A percentile compares a stretch with the other conserved stretches of the same genome.
Conservation (phyloP, 2,113 vertebrate genomes). For the Malurus elegans region DNA sequence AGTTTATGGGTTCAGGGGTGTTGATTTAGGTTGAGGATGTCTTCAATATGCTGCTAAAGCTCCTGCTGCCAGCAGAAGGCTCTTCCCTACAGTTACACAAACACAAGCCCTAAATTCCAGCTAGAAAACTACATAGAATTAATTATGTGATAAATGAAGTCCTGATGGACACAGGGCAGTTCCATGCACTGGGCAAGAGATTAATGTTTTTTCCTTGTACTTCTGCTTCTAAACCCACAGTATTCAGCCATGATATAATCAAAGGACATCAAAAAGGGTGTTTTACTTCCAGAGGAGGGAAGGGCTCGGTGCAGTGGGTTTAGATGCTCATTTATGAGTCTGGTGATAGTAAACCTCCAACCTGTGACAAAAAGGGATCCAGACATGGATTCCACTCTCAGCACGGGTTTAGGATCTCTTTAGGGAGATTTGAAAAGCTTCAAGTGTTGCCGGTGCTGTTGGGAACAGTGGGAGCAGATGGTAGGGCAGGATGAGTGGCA, state of each 20-base stretch:
- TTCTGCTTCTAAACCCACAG: neutral
- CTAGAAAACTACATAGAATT: neutral
- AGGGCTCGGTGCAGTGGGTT: neutral
- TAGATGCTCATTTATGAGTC: neutral
- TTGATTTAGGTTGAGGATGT: neutral
- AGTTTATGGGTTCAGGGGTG: neutral
- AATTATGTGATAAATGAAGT: neutral
- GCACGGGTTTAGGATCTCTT: neutral
- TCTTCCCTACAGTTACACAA: neutral
- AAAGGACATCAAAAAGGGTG: neutral
- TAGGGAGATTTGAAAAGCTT: neutral
- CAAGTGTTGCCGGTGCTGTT: neutral
- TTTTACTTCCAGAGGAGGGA: neutral
- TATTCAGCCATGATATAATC: neutral
- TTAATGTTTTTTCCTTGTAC: neutral
- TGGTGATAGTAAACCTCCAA: neutral
- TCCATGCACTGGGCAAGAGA: neutral
- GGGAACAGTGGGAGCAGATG: constrained; percentile 7
- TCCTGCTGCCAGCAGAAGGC: neutral
- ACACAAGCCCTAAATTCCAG: neutral
- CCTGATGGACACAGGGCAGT: neutral
- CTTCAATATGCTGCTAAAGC: neutral
- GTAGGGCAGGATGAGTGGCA: neutral
- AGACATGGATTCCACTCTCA: neutral
- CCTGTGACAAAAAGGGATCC: neutral